Percentiles rank a stretch among this genome's conserved stretches.
Conservation (phyloP, 2,113 vertebrate species). For the Orientallactaga bullata region DNA sequence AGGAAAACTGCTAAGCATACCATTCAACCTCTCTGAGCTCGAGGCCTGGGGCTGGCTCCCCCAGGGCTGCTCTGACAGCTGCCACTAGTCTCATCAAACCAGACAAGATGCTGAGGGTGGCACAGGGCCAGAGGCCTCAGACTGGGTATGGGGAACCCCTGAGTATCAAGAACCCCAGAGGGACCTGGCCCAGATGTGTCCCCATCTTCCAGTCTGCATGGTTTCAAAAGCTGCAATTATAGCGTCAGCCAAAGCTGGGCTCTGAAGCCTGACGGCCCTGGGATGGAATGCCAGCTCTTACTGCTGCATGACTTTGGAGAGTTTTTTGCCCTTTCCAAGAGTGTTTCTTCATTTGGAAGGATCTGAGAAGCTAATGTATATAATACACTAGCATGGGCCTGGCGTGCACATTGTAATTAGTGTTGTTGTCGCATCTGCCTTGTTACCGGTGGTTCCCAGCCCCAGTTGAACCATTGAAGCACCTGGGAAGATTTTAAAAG, state of each 20-base stretch:
- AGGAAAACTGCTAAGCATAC: neutral
- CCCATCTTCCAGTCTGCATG: neutral
- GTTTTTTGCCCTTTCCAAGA: neutral
- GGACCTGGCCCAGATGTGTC: neutral
- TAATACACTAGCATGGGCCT: neutral
- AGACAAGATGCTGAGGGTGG: neutral
- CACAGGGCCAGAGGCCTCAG: neutral
- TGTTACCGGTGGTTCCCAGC: neutral
- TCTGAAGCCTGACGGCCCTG: neutral
- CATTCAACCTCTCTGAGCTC: slow-evolving; percentile 13
- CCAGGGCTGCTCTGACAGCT: neutral
- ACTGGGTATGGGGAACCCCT: neutral
- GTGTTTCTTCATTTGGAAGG: slow-evolving; percentile 23
- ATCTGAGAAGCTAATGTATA: slow-evolving; percentile 6
- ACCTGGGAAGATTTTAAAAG: neutral
- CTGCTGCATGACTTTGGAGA: neutral
- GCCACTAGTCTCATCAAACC: neutral
- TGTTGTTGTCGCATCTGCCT: neutral
- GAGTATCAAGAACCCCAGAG: neutral
- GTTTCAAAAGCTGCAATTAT: neutral
- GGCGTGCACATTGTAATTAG: neutral
- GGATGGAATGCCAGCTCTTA: neutral
- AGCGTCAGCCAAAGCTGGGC: neutral
- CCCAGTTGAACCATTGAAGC: neutral
- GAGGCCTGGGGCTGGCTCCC: neutral